Conservation (phyloP, 1,140 invertebrate genomes). For the Hypsibius dujardini region DNA sequence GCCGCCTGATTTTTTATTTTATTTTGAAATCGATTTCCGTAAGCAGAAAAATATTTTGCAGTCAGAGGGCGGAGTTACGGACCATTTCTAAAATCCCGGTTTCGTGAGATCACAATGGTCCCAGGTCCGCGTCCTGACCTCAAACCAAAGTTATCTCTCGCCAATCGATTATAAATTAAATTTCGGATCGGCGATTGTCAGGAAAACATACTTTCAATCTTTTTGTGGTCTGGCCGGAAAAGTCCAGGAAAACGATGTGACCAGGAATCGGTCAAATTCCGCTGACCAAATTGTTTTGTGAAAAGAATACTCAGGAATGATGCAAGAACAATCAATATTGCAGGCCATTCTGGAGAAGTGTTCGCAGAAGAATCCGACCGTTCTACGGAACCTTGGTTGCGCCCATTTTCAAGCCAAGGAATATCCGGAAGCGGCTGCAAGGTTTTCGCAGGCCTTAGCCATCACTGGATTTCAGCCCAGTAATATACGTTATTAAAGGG, state of each 20-base stretch:
- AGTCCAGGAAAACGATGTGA: neutral
- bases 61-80: no score
- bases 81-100: no score
- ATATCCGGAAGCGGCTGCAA: conserved; percentile 76
- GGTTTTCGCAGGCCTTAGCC: conserved; percentile 73
- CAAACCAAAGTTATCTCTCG: no score
- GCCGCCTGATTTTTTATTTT: no score
- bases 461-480: conserved; percentile 65
- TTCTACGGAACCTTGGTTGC: conserved; percentile 20
- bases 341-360: conserved; percentile 15
- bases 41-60: no score
- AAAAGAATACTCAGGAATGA: conserved; percentile 25
- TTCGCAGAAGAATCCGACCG: neutral
- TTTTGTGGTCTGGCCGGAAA: no score
- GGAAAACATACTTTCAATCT: no score
- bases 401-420: conserved; percentile 47
- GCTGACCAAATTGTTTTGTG: neutral
- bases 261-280: neutral
- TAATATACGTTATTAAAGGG: conserved; percentile 17
- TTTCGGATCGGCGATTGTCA: no score
- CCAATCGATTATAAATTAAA: no score
- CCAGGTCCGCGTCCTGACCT: no score
- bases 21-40: no score
- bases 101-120: no score
- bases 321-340: neutral